These are phyloP conservation scores for Xylota segnis DNA, from an alignment of 2,888 invertebrate genomes.

Conservation along the genomic window DNA sequence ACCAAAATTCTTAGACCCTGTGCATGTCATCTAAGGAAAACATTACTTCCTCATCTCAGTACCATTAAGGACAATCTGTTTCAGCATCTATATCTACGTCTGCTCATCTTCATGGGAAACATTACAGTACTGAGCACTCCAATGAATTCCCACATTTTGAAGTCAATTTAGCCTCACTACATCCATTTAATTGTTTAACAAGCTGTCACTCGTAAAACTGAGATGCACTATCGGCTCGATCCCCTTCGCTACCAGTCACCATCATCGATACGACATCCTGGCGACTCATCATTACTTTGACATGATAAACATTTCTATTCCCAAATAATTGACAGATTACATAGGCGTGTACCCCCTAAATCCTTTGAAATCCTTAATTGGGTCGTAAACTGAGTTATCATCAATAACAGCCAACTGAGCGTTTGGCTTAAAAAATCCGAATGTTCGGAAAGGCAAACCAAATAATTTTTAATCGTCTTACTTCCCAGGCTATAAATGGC, in stretches of 20 bases:
- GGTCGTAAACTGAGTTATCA: slow-evolving; percentile 54
- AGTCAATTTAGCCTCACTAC: not conserved
- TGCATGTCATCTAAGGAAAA: no score
- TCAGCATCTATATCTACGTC: no score
- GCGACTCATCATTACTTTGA: not conserved
- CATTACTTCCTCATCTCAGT: no score
- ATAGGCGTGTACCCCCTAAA: not conserved
- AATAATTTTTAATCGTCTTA: slow-evolving; percentile 13
- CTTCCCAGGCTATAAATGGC: slow-evolving; percentile 5
- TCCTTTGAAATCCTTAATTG: slow-evolving; percentile 56
- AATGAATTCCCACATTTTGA: no score
- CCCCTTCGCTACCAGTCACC: slow-evolving; percentile 6
- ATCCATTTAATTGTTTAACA: slow-evolving; percentile 42
- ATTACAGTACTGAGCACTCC: no score
- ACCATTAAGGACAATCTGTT: no score
- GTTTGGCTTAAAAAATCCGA: slow-evolving; percentile 27
- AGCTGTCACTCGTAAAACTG: slow-evolving; percentile 64
- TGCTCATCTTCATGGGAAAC: no score
- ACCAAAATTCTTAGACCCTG: no score
- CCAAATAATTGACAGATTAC: slow-evolving; percentile 6
- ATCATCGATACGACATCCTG: not conserved
- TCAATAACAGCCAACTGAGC: slow-evolving; percentile 15
- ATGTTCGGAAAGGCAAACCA: not conserved
- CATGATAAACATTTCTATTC: not conserved
- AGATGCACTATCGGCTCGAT: slow-evolving; percentile 24